Conservation (phyloP, 2,113 vertebrate genomes). For the Lagopus leucura region DNA sequence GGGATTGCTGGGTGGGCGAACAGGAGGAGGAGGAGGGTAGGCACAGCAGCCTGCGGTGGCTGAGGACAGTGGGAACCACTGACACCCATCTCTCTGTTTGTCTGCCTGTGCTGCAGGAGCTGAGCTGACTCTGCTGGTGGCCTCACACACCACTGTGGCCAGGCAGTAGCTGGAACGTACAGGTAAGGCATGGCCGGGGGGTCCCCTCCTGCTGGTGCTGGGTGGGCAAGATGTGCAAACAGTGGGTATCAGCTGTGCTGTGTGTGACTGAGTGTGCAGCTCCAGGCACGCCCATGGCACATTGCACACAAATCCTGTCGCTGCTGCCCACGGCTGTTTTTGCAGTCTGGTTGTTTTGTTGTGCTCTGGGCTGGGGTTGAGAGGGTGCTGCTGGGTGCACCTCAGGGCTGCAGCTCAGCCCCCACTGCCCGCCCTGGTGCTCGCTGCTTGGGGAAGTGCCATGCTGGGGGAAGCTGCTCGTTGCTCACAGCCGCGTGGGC, state of each 20-base stretch:
- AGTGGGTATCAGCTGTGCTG: too few relatives aligned
- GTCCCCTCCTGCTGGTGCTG: too few relatives aligned
- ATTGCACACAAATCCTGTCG: neutral
- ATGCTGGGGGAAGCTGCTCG: slow-evolving; percentile 52
- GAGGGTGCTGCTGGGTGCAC: neutral
- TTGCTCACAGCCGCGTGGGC: slow-evolving; percentile 42
- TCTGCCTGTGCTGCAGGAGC: neutral
- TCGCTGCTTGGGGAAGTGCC: slow-evolving; percentile 60
- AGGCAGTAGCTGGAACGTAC: neutral
- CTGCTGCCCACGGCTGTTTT: accelerated
- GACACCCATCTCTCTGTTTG: neutral
- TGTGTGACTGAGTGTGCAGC: neutral
- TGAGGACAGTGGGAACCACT: neutral
- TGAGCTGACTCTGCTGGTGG: neutral
- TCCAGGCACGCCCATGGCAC: neutral
- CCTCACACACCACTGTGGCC: neutral
- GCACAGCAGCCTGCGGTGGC: neutral
- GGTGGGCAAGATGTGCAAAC: too few relatives aligned
- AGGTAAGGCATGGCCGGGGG: neutral
- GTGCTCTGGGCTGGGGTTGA: neutral
- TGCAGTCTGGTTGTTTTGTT: neutral
- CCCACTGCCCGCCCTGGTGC: accelerated
- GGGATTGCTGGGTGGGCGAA: neutral
- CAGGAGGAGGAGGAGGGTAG: neutral
- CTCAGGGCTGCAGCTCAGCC: neutral